Evolutionary conservation across 2,888 invertebrate species (phyloP).

Genomic region (Mycalesis mineus): DNA sequence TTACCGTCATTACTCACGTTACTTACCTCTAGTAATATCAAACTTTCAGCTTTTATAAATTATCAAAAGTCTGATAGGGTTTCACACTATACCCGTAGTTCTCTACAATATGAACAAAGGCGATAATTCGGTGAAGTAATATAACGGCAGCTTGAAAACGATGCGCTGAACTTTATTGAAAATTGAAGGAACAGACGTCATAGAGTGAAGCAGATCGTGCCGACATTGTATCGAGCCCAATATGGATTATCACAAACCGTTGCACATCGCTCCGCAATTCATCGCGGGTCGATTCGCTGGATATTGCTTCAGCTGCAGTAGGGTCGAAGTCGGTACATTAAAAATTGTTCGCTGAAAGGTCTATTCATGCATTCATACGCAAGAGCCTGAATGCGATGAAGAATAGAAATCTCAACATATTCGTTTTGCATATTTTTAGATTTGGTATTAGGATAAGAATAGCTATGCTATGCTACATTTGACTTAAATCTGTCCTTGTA

Average conservation of each 20-base stretch:
- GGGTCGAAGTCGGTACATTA: constrained; percentile 36
- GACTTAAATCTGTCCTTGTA: background rate
- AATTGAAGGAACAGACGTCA: constrained; percentile 39
- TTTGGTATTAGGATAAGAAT: background rate
- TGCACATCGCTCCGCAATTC: constrained; percentile 39
- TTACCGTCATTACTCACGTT: no score
- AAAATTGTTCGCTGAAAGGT: constrained; percentile 42
- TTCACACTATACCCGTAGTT: no score
- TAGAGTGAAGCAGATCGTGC: constrained; percentile 41
- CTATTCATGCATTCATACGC: constrained; percentile 39
- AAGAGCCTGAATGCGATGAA: constrained; percentile 32
- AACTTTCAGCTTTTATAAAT: no score
- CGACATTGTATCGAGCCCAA: constrained; percentile 45
- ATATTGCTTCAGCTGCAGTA: constrained; percentile 36
- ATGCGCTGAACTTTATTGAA: constrained; percentile 40
- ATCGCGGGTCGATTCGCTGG: constrained; percentile 32
- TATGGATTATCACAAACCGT: constrained; percentile 33
- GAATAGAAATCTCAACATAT: constrained; percentile 17
- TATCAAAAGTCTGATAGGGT: no score
- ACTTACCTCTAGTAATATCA: no score
- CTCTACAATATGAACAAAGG: background rate
- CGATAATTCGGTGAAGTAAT: constrained; percentile 11
- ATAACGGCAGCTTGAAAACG: constrained; percentile 12
- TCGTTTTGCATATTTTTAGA: background rate
- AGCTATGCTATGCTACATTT: no score